Evolutionary conservation across 2,888 invertebrate genomes (phyloP), one percentile per base, ranked within the genome.

Genomic region (Blastobasis lacticolella): DNA sequence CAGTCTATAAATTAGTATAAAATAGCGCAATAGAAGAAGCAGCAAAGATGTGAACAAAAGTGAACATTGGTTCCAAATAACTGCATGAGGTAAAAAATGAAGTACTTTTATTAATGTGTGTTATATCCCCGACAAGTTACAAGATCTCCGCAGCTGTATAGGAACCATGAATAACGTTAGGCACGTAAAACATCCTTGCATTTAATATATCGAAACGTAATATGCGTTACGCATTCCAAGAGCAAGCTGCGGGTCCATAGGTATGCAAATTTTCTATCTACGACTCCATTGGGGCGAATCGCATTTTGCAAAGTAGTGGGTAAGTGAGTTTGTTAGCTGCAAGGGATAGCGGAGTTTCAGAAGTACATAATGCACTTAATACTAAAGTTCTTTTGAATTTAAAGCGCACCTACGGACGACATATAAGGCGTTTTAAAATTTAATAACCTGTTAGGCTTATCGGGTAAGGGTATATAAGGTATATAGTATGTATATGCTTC

Each of bases 131-230:
- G 23, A 23, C 23, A 23, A 23, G 23, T 23, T 23, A 23, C 23
- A 23, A 23, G 23, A 23, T 23, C 23, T 23, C 23, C 23, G 3
- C 23, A 52, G 57, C 57, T 60, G 57, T 58, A 60, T 55, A 54
- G 54, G 59, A 51, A 57, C 53, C 49, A 50, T 60, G 64, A 70
- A 60, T 67, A 66, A 75, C 67, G 69, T 66, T 60, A 61, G 59
- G 67, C 69, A 74, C 73, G 75, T 71, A 67, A 60, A 65, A 65
- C 66, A 63, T 66, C 63, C 60, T 59, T 72, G 71, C 69, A 72
- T 75, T 72, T 69, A 69, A 71, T 69, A 73, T 75, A 75, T 74
- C 69, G 75, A 71, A 70, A 62, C 66, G 69, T 78, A 72, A 75
- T 75, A 69, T 66, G 63, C 62, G 58, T 56, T 66, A 71, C 68